A percentile compares a stretch with the other conserved stretches of the same genome.
These are phyloP conservation scores for Miltochrista miniata DNA, from an alignment of 2,888 invertebrate genomes.

Conservation along the genomic window DNA sequence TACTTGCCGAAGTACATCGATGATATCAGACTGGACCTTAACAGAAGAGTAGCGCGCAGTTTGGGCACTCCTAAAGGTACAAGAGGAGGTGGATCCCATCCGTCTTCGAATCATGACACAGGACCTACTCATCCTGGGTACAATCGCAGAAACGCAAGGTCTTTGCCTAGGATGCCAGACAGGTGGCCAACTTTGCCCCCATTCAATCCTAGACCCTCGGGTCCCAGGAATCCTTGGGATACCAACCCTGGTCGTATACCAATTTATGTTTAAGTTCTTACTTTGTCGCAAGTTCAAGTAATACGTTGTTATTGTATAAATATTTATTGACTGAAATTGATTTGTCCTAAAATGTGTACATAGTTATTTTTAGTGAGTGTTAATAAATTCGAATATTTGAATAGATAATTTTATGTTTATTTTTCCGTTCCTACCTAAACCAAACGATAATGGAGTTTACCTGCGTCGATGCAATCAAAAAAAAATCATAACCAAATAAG, in stretches of 20 bases:
- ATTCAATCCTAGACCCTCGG: background rate
- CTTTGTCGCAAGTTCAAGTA: background rate
- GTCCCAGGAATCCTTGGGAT: background rate
- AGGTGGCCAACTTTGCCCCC: slow-evolving; percentile 8
- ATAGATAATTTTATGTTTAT: no score
- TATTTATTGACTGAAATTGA: no score
- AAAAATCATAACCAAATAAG: no score
- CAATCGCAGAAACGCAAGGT: slow-evolving; percentile 6
- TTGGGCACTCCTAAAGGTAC: background rate
- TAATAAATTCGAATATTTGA: no score
- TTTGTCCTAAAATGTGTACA: no score
- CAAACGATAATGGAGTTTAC: no score
- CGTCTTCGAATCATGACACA: background rate
- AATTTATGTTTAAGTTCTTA: slow-evolving; percentile 1
- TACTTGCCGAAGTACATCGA: slow-evolving; percentile 1
- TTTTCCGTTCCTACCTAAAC: no score
- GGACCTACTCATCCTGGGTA: background rate
- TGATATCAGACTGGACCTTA: slow-evolving; percentile 8
- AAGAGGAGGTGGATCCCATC: background rate
- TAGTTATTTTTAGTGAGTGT: no score
- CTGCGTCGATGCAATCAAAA: no score
- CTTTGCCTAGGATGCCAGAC: background rate
- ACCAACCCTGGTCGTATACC: background rate
- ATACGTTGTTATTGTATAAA: no score
- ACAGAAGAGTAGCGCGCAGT: slow-evolving; percentile 17